Evolutionary conservation across 1,140 invertebrate genomes (phyloP), one percentile per base, ranked within the genome.

Genomic region (Magallana angulata): DNA sequence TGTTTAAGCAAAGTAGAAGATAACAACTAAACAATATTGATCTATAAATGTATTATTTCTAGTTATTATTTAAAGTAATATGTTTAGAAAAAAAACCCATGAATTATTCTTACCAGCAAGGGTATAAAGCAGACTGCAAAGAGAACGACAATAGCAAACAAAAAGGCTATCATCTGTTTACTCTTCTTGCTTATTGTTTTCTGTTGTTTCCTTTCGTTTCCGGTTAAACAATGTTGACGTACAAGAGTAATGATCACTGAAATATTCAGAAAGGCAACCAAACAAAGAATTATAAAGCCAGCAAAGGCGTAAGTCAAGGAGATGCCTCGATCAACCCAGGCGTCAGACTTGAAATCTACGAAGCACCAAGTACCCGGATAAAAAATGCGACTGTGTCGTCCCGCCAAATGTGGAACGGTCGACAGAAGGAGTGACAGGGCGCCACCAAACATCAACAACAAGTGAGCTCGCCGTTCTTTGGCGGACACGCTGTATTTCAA

Each of bases 311-410:
- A 94, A 58, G 91, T 83, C 86, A 91, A 91, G 56, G 90, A 88
- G 85, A 93, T 93, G 12, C 91, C 88, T 30, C 89, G 88, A 62
- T 90, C 85, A 76, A 85, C 58, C 76, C 11, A 56, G 71, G 87
- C 82, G 3, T 85, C 84, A 81, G 89, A 89, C n/a, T 82, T 85
- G 68, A 93, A 93, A 87, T 94, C 93, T 84, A 94, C 91, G 91
- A 95, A 95, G 87, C 94, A 95, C 95, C 95, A 95, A 57, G 94
- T 94, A 14, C 92, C 90, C 0, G 94, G 94, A 90, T 92, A 94
- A 81, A 93, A 93, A 7, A 90, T 62, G 6, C 90, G 88, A 81
- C 90, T 91, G n/a, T 80, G 18, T 0, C 94, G 94, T 16, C 95
- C 86, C 3, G 93, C 93, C 36, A 95, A 90, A 14, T 95, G 88